Conservation (phyloP, 2,797 vertebrate species). For the Spinus olivaceus region DNA sequence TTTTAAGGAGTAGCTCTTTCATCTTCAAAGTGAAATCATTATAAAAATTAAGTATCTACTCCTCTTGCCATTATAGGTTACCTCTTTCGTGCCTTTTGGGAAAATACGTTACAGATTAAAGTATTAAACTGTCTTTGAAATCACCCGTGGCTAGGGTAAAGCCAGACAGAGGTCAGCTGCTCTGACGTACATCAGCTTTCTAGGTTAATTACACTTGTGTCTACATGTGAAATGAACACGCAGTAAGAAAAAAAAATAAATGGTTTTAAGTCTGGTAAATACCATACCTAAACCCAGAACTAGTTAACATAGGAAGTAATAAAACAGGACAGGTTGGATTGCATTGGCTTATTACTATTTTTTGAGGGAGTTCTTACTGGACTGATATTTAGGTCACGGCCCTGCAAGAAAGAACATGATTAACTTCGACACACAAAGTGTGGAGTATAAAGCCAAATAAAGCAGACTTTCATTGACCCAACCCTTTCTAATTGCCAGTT, state of each 20-base stretch:
- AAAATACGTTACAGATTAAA: constrained; percentile 15
- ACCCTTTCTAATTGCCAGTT: not conserved
- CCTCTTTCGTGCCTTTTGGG: not conserved
- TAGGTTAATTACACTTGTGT: not conserved
- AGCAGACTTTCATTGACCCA: not conserved
- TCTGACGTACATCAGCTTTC: not conserved
- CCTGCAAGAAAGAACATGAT: not conserved
- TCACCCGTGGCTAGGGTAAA: not conserved
- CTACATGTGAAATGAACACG: not conserved
- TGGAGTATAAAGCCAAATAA: not conserved
- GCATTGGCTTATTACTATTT: not conserved
- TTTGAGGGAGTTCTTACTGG: not conserved
- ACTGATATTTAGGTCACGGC: not conserved
- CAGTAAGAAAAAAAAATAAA: not conserved
- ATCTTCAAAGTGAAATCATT: not conserved
- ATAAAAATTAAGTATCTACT: constrained; percentile 1
- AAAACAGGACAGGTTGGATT: not conserved
- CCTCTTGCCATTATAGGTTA: not conserved
- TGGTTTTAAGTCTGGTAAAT: not conserved
- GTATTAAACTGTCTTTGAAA: constrained; percentile 30
- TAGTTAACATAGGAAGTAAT: not conserved
- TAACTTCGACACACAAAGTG: not conserved
- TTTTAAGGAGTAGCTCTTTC: constrained; percentile 4
- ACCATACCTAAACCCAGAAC: not conserved
- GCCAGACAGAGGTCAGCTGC: constrained; percentile 3